phyloP scores from a whole-genome alignment of 2,797 vertebrate species.

The Falco naumanni region DNA sequence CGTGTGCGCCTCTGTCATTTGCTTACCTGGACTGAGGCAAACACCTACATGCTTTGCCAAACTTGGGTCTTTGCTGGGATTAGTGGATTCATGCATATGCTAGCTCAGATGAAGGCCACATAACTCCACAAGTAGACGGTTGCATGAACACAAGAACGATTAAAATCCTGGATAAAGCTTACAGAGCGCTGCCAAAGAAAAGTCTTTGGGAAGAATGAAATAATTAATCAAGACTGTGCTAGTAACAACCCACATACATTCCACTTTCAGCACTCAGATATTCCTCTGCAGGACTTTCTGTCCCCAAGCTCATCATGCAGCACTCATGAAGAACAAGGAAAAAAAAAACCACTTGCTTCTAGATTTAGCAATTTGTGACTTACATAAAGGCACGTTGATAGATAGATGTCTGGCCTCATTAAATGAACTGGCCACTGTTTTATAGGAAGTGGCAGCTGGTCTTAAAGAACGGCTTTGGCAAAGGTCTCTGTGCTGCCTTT shows the following conservation, averaged over 20 bases:
- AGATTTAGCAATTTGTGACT: slow-evolving; percentile 9
- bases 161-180: not conserved
- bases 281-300: slow-evolving; percentile 9
- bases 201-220: not conserved
- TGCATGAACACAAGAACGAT: not conserved
- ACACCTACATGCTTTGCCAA: not conserved
- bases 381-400: slow-evolving; percentile 9
- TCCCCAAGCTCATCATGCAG: not conserved
- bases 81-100: not conserved
- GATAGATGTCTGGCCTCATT: slow-evolving; percentile 20
- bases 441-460: slow-evolving; percentile 30
- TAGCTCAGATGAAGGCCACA: not conserved
- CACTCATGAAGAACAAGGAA: slow-evolving; percentile 5
- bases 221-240: slow-evolving; percentile 21
- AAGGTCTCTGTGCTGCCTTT: slow-evolving; percentile 12
- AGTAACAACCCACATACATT: not conserved
- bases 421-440: slow-evolving; percentile 17
- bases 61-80: not conserved
- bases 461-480: slow-evolving; percentile 37
- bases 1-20: fast-evolving
- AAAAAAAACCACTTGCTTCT: not conserved
- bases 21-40: not conserved
- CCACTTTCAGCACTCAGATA: not conserved
- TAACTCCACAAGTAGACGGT: not conserved
- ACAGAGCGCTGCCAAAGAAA: not conserved